Evolutionary conservation across 2,797 vertebrate genomes (phyloP), one percentile per base, ranked within the genome.

Genomic region (Ctenopoma multispine): DNA sequence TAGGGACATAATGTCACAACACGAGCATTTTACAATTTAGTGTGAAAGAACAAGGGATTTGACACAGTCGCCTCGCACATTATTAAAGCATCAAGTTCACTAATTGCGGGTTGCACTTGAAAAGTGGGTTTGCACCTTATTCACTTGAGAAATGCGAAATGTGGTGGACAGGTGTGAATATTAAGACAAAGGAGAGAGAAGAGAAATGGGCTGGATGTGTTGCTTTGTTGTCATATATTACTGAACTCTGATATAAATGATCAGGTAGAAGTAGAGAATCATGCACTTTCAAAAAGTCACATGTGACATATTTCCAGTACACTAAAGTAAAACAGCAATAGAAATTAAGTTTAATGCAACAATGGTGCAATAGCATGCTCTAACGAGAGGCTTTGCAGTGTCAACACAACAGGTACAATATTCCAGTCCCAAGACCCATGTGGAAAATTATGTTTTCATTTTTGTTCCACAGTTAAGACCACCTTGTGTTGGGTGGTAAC

Each of bases 1-100:
- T 81, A 81, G 83, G 74, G 70, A 80, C 51, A 38, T 53, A 46
- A 79, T 84, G 86, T 89, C 88, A 91, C 72, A 91, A 89, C 78
- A 85, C 23, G 14, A 85, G 69, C 71, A 47, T 74, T 69, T 84
- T 67, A 67, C 46, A 60, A 36, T 79, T 79, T 69, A 62, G 63
- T 60, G 79, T 69, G 83, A 84, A 86, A 56, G 66, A 84, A 76
- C 20, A 43, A 31, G 70, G 61, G 63, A 64, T 63, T n/a, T 75
- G 67, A 71, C 71, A 69, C 34, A 21, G 68, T 77, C 83, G 84
- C 79, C 66, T 83, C 79, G 8, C 77, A 55, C 72, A 9, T 84
- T 80, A 88, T 79, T 76, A 86, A 76, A 75, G 48, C 76, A 74
- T 87, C 73, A 73, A 68, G 65, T 81, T 75, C 70, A 80, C 85